These are phyloP conservation scores for Anser brachyrhynchus DNA, from an alignment of 2,113 vertebrate species.

Conservation along the genomic window DNA sequence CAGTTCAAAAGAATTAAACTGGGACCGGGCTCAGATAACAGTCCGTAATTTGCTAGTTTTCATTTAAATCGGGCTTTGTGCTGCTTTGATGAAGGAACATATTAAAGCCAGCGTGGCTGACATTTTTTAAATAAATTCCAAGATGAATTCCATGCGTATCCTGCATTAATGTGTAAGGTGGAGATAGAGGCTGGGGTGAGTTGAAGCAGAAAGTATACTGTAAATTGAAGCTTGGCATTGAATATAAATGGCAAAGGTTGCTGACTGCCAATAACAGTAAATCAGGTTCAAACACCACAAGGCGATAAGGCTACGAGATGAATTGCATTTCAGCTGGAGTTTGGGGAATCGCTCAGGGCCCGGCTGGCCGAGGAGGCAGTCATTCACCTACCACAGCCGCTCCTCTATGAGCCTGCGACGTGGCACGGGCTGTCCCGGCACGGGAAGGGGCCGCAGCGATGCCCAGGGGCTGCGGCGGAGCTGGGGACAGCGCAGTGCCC, in stretches of 20 bases:
- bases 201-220: constrained; percentile 39
- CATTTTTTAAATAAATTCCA: constrained; percentile 25
- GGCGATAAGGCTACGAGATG: background rate
- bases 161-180: constrained; percentile 45
- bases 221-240: constrained; percentile 62
- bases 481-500: background rate
- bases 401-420: fast-evolving
- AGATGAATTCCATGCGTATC: constrained; percentile 44
- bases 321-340: background rate
- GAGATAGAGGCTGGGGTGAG: constrained; percentile 42
- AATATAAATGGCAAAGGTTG: constrained; percentile 53
- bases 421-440: too few relatives aligned
- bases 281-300: background rate
- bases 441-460: background rate
- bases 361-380: background rate
- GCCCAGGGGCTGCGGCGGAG: background rate
- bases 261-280: constrained; percentile 32
- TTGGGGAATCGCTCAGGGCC: background rate
- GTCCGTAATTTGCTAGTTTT: background rate
- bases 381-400: background rate
- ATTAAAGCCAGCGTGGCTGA: constrained; percentile 22
- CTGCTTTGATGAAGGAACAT: background rate
- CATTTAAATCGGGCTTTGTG: constrained; percentile 55
- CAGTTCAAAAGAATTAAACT: background rate
- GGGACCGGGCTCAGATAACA: background rate